Evolutionary conservation across 2,113 vertebrate genomes (phyloP).

Genomic region (Glareola pratincola): DNA sequence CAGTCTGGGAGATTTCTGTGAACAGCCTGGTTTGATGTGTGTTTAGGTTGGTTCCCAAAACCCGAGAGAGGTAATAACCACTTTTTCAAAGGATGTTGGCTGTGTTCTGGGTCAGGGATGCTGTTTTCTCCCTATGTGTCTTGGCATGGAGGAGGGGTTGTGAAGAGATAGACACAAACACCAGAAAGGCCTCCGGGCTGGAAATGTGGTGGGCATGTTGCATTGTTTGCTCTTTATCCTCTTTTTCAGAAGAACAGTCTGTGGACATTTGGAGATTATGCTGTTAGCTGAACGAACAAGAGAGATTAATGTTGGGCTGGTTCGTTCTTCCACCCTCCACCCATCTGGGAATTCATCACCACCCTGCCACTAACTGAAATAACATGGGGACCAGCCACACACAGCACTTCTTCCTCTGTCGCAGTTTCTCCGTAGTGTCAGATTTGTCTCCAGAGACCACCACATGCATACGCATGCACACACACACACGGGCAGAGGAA

Average conservation of each 20-base stretch:
- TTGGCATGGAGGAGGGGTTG: neutral
- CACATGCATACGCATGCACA: too few species aligned
- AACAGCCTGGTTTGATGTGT: fast-evolving
- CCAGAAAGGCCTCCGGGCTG: neutral
- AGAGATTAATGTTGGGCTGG: neutral
- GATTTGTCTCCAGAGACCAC: neutral
- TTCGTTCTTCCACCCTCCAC: neutral
- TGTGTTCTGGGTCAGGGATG: neutral
- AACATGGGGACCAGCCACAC: neutral
- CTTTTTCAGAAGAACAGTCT: neutral
- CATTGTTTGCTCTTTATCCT: neutral
- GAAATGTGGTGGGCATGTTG: neutral
- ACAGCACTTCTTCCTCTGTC: neutral
- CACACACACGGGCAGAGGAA: neutral
- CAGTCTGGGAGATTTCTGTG: neutral
- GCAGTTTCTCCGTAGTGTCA: fast-evolving
- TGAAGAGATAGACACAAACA: neutral
- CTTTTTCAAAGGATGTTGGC: neutral
- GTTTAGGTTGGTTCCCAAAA: neutral
- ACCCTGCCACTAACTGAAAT: neutral
- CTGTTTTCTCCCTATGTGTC: neutral
- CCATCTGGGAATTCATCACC: neutral
- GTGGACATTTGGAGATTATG: neutral
- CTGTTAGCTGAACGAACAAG: neutral
- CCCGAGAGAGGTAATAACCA: neutral